Conservation (phyloP, 2,888 invertebrate species). For the Norana najaformis region DNA sequence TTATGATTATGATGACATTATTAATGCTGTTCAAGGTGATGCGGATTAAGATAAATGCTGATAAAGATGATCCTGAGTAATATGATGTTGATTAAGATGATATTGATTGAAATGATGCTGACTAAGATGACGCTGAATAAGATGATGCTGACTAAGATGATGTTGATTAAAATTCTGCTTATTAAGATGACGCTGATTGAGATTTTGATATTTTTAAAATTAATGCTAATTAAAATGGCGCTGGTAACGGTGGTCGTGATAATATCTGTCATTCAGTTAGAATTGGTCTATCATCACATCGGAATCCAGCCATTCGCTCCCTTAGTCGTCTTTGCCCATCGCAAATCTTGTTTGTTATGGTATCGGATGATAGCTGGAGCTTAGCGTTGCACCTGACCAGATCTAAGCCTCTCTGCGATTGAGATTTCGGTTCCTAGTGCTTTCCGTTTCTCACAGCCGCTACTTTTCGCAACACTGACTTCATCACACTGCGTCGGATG, state of each 20-base stretch:
- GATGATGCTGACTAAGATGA: no score
- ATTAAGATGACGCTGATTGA: no score
- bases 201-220: background rate
- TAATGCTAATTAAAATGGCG: background rate
- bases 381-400: background rate
- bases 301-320: no score
- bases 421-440: background rate
- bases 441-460: background rate
- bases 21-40: slow-evolving; percentile 15
- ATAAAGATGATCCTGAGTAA: no score
- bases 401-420: background rate
- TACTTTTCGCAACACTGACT: background rate
- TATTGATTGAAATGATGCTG: background rate
- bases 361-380: background rate
- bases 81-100: slow-evolving; percentile 21
- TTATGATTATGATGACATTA: background rate
- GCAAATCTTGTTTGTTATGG: background rate
- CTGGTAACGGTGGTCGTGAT: no score
- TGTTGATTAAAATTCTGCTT: no score
- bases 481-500: background rate
- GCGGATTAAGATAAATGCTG: background rate
- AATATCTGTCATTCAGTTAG: no score
- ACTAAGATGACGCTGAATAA: slow-evolving; percentile 17
- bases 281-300: no score
- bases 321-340: no score